Percentiles rank a stretch among this genome's conserved stretches.
Evolutionary conservation across 2,797 vertebrate genomes (phyloP).

Genomic region (Zalophus californianus): DNA sequence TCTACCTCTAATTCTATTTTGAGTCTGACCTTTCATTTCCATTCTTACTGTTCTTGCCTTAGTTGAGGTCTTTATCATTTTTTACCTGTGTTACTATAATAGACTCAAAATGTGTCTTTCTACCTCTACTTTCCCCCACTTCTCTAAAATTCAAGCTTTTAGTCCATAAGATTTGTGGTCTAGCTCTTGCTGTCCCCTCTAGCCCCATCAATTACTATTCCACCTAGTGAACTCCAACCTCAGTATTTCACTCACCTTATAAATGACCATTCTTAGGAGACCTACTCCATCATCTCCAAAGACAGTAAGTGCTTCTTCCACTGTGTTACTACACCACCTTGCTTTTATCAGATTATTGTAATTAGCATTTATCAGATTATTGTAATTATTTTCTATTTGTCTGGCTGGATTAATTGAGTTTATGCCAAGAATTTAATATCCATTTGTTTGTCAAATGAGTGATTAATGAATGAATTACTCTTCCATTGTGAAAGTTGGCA

Average conservation of each 20-base stretch:
- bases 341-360: background rate
- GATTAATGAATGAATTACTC: background rate
- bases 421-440: constrained; percentile 40
- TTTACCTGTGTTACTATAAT: background rate
- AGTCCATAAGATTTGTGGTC: background rate
- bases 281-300: background rate
- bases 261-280: background rate
- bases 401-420: background rate
- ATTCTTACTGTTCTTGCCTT: background rate
- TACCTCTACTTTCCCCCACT: background rate
- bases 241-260: background rate
- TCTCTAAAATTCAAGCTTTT: background rate
- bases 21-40: background rate
- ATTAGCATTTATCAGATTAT: no score
- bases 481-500: constrained; percentile 5
- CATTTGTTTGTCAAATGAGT: constrained; percentile 33
- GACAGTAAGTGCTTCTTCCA: background rate
- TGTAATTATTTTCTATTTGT: background rate
- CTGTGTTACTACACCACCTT: background rate
- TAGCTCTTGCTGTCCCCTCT: background rate
- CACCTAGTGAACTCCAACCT: background rate
- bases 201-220: background rate
- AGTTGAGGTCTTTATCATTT: background rate
- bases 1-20: background rate
- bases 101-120: background rate